These are phyloP conservation scores for Semnornis frantzii DNA, from an alignment of 2,113 vertebrate genomes.

Conservation along the genomic window DNA sequence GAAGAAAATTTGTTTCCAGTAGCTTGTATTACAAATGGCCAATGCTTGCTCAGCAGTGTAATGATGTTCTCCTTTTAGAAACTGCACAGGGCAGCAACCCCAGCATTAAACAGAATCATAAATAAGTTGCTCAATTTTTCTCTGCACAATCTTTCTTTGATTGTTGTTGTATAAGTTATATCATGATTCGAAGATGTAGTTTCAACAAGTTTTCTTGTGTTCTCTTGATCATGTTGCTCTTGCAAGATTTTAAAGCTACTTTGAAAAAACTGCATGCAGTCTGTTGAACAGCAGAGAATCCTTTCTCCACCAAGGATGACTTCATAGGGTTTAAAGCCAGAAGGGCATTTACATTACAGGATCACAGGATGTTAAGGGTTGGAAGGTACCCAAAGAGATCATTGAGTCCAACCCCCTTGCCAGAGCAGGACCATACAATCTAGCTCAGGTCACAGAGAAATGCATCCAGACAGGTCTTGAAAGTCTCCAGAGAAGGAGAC, in stretches of 20 bases:
- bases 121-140: slow-evolving; percentile 23
- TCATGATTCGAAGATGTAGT: not conserved
- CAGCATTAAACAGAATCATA: slow-evolving; percentile 17
- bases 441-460: no score
- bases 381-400: no score
- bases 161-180: not conserved
- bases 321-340: not conserved
- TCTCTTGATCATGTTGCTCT: not conserved
- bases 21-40: slow-evolving; percentile 6
- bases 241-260: not conserved
- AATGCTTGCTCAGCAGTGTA: slow-evolving; percentile 7
- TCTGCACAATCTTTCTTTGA: not conserved
- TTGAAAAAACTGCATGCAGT: not conserved
- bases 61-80: slow-evolving; percentile 6
- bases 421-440: no score
- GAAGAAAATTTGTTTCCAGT: slow-evolving; percentile 13
- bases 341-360: not conserved
- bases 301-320: not conserved
- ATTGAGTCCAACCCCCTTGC: no score
- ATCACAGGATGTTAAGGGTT: no score
- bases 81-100: slow-evolving; percentile 15
- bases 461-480: no score
- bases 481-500: no score
- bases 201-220: not conserved
- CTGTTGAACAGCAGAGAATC: not conserved